Percentiles rank a stretch among this genome's conserved stretches.
Conservation (phyloP, 2,797 vertebrate species). For the Xerus rutilus region DNA sequence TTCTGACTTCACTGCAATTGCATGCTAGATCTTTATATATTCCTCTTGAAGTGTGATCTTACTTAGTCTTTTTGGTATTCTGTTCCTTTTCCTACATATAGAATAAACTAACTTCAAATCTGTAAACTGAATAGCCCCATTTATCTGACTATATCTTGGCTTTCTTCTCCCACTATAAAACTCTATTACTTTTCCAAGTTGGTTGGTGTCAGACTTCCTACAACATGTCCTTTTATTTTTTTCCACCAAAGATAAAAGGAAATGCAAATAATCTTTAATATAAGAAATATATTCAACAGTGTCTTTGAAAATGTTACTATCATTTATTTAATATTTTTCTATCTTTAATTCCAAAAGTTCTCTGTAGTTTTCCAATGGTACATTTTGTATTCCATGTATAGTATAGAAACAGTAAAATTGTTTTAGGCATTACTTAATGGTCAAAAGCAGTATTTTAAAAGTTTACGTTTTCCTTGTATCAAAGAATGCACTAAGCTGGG, state of each 20-base stretch:
- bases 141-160: not conserved
- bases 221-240: constrained; percentile 42
- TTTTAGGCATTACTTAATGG: not conserved
- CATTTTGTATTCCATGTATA: not conserved
- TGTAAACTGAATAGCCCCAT: not conserved
- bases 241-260: not conserved
- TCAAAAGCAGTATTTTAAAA: constrained; percentile 33
- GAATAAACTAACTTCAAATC: constrained; percentile 23
- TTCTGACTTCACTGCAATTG: not conserved
- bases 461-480: constrained; percentile 94
- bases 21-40: not conserved
- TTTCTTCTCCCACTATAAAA: constrained; percentile 29
- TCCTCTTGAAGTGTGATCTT: not conserved
- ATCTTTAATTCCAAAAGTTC: constrained; percentile 28
- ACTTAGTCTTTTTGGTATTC: constrained; percentile 1
- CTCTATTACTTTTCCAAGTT: constrained; percentile 19
- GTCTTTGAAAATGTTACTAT: not conserved
- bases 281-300: not conserved
- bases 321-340: constrained; percentile 7
- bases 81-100: not conserved
- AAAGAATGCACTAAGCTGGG: constrained; percentile 92
- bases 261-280: constrained; percentile 39
- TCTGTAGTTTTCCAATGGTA: not conserved
- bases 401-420: not conserved
- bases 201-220: constrained; percentile 8